Percentiles rank a stretch among this genome's conserved stretches.
Evolutionary conservation across 1,140 invertebrate genomes (phyloP).

Genomic region (Magallana gigas): DNA sequence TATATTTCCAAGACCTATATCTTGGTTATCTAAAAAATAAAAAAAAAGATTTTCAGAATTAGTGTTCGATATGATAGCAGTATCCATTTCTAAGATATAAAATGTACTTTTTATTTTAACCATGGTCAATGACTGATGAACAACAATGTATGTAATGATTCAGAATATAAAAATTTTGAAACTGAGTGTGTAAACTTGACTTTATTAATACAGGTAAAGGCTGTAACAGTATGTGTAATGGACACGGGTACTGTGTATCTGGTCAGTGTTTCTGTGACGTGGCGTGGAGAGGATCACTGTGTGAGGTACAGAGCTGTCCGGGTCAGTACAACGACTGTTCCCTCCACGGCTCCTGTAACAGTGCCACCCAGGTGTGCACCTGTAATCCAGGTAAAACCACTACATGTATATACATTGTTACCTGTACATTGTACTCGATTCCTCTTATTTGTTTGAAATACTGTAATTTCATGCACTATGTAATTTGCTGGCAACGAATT

Average conservation of each 20-base stretch:
- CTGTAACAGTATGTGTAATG: conserved; percentile 61
- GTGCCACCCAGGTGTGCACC: conserved; percentile 59
- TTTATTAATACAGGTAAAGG: conserved; percentile 43
- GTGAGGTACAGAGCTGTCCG: conserved; percentile 65
- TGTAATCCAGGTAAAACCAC: conserved; percentile 64
- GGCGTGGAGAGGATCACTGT: conserved; percentile 62
- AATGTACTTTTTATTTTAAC: too few relatives aligned
- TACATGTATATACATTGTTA: neutral
- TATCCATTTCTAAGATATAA: too few relatives aligned
- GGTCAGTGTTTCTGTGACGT: conserved; percentile 59
- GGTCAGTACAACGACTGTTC: conserved; percentile 61
- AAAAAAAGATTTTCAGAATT: too few relatives aligned
- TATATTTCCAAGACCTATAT: too few relatives aligned
- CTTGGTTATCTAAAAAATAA: too few relatives aligned
- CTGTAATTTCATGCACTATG: neutral
- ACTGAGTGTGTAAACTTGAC: too few relatives aligned
- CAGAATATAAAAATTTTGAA: too few relatives aligned
- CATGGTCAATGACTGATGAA: too few relatives aligned
- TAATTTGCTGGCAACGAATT: neutral
- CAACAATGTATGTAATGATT: too few relatives aligned
- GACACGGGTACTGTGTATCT: conserved; percentile 57
- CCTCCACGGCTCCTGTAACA: conserved; percentile 62
- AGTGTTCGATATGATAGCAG: too few relatives aligned
- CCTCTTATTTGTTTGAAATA: neutral
- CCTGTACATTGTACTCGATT: neutral